Conservation (phyloP, 2,113 vertebrate species). For the Camarhynchus parvulus region DNA sequence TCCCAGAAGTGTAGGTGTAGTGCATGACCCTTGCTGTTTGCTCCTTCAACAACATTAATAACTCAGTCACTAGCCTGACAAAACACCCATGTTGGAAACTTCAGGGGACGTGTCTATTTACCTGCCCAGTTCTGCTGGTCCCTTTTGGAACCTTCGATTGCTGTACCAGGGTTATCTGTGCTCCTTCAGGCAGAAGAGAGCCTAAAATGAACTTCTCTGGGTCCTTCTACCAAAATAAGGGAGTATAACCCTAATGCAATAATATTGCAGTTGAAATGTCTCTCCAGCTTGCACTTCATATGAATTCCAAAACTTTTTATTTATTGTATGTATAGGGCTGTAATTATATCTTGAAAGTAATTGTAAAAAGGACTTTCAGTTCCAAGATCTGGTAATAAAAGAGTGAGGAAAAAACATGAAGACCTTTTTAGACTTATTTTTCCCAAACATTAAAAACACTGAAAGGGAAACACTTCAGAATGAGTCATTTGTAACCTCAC, state of each 20-base stretch:
- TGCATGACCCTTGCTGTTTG: background rate
- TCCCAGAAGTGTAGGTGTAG: background rate
- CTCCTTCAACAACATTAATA: background rate
- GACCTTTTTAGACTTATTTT: constrained; percentile 15
- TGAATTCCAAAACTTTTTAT: background rate
- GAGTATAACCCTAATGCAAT: background rate
- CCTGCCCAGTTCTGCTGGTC: background rate
- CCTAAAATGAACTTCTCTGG: background rate
- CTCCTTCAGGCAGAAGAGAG: background rate
- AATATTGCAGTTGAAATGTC: background rate
- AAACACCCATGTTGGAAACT: background rate
- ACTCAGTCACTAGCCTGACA: background rate
- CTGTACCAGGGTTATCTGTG: background rate
- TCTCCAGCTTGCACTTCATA: background rate
- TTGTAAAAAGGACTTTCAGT: background rate
- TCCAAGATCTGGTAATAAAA: constrained; percentile 4
- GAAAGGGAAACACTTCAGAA: constrained; percentile 32
- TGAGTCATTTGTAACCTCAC: constrained; percentile 30
- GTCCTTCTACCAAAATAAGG: background rate
- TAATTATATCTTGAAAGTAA: constrained; percentile 26
- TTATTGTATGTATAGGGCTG: background rate
- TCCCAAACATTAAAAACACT: constrained; percentile 7
- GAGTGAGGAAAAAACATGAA: background rate
- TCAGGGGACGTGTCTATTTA: background rate
- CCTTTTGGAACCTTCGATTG: background rate